These are phyloP conservation scores for Lasioglossum marginatum DNA, from an alignment of 2,888 invertebrate genomes.

Conservation along the genomic window DNA sequence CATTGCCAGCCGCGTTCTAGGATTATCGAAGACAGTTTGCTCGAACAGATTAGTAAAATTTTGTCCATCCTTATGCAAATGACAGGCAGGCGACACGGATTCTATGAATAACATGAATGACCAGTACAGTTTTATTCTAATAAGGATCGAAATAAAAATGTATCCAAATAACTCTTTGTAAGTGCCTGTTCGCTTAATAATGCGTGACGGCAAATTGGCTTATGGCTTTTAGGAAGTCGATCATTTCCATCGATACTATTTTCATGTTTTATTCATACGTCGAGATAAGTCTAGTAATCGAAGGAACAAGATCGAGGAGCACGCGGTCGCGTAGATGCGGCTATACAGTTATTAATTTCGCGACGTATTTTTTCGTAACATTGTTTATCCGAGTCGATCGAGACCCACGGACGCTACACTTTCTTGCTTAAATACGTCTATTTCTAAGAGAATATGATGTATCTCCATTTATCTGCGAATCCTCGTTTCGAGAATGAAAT, in stretches of 20 bases:
- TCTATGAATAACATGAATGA: slow-evolving; percentile 12
- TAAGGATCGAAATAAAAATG: neutral
- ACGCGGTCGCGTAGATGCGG: neutral
- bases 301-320: neutral
- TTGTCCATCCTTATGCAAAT: neutral
- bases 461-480: no score
- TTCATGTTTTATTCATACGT: slow-evolving; percentile 61
- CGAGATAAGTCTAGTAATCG: slow-evolving; percentile 26
- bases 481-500: neutral
- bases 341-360: neutral
- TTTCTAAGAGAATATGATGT: no score
- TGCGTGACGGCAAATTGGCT: slow-evolving; percentile 46
- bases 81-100: neutral
- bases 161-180: neutral
- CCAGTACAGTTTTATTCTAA: slow-evolving; percentile 7
- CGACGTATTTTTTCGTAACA: neutral
- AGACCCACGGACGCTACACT: neutral
- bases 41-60: neutral
- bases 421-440: neutral
- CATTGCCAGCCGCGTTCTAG: neutral
- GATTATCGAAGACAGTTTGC: neutral
- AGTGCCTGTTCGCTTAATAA: slow-evolving; percentile 53
- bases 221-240: slow-evolving; percentile 51
- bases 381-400: neutral
- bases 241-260: slow-evolving; percentile 37